Evolutionary conservation across 2,888 invertebrate species (phyloP), one percentile per base, ranked within the genome.

Genomic region (Tineola bisselliella): DNA sequence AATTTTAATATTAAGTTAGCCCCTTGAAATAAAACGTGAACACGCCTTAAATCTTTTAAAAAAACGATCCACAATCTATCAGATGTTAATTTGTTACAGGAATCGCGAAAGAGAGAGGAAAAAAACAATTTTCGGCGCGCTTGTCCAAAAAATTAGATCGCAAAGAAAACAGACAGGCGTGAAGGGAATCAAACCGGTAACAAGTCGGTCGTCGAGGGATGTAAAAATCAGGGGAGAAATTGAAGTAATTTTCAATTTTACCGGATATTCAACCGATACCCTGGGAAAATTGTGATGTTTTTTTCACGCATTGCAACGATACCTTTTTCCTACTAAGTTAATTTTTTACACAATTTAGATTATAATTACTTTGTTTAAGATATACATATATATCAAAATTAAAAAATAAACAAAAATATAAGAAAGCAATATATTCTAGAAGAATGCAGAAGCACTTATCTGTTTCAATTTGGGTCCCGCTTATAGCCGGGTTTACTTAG

Each of bases 31-130:
- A 10, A 38, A 10, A 10, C 1, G 5, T 38, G n/a, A 10, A 38
- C 2, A 38, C 3, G n/a, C n/a, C 10, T 38, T 38, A 38, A 38
- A 38, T 38, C 38, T 12, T 12, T 38, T 38, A 10, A 38, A 25
- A n/a, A 38, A 38, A 38, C 38, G 11, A 6, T 10, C 38, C 38
- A 38, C 38, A 10, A 38, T 38, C 38, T 38, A 38, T 38, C 10
- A 38, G n/a, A 38, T 38, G 48, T 48, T 17, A 48, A 48, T 48
- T 48, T 48, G 48, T 13, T 48, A 73, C 75, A 72, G 76, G 79
- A 75, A 79, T 75, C 69, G 77, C 73, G 69, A 68, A 76, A 79
- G 66, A 63, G 79, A 77, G 78, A 68, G 52, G 65, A 64, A 33
- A 62, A 69, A 68, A 67, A 43, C 61, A 62, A 65, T 68, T 65